Evolutionary conservation across 2,113 vertebrate genomes (phyloP), one percentile per base, ranked within the genome.

Genomic region (Ciconia stormi): DNA sequence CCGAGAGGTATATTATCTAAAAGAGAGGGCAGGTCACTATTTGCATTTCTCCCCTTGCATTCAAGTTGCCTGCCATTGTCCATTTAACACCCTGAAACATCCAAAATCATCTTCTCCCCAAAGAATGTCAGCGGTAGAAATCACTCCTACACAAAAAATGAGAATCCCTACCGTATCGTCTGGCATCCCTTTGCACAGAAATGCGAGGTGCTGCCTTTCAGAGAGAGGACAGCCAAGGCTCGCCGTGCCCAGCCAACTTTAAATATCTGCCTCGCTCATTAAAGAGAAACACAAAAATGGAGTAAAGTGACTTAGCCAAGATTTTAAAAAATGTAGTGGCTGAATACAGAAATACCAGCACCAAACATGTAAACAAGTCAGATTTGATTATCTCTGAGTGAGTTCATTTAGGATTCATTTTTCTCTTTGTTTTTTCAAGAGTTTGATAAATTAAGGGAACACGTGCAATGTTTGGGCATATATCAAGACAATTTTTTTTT

Each of bases 281-380:
- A 97, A 95, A 97, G 56, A 89, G 94, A 93, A 93, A 77, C 89
- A 94, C 40, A 74, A 93, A 97, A 96, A 97, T 83, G 87, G 94
- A 94, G 93, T 58, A 50, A 89, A 97, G 82, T 4, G 62, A 29
- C 82, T 93, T 94, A 18, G 91, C 95, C 97, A 97, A 96, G 93
- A 88, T 87, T 96, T 80, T 22, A 8, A 87, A 93, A 97, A 93
- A 95, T 95, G 93, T 95, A 95, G 96, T 91, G 96, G 95, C 87
- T 95, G 92, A 91, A 95, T 47, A 91, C 92, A 90, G 87, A 97
- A 97, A 97, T 96, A 93, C 91, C 91, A 96, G 92, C 82, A 94
- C 87, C 85, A 97, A 96, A 97, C 97, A 97, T 86, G 89, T 97
- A 96, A 98, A 98, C 97, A 97, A 97, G 95, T 98, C 96, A 97